Evolutionary conservation across 2,113 vertebrate species (phyloP).

Genomic region (Triplophysa dalaica): DNA sequence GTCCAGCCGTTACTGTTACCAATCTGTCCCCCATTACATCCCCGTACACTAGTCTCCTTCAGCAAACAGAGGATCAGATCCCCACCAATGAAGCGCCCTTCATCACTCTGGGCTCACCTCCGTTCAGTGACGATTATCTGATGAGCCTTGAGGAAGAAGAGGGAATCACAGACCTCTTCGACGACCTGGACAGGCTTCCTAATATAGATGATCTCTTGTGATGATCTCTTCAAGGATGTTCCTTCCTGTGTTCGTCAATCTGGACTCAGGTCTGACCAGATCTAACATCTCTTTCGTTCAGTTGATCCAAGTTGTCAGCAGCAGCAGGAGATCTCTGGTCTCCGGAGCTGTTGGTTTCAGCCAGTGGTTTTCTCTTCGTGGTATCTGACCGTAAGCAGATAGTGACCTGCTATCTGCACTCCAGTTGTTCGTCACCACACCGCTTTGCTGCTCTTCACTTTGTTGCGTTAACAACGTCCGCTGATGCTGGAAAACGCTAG

Average conservation of each 20-base stretch:
- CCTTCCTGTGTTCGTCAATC: background rate
- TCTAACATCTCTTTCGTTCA: background rate
- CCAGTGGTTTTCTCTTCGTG: too few species aligned
- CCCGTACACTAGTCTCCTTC: conserved; percentile 74
- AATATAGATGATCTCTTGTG: conserved; percentile 1
- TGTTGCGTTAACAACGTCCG: too few species aligned
- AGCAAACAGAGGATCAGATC: conserved; percentile 72
- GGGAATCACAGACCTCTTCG: conserved; percentile 87
- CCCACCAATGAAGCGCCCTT: background rate
- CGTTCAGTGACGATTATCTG: conserved; percentile 83
- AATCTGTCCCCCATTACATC: conserved; percentile 78
- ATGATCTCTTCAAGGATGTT: background rate
- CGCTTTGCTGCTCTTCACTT: too few species aligned
- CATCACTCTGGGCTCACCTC: conserved; percentile 74
- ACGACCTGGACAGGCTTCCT: conserved; percentile 80
- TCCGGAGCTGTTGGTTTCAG: too few species aligned
- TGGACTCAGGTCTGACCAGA: background rate
- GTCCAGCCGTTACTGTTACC: conserved; percentile 13
- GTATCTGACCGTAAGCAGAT: too few species aligned
- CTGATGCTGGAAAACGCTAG: too few species aligned
- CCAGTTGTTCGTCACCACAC: too few species aligned
- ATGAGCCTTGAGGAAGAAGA: conserved; percentile 83
- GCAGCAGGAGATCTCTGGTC: background rate
- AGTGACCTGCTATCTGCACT: too few species aligned
- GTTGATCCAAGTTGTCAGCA: background rate